A percentile compares a stretch with the other conserved stretches of the same genome.
Evolutionary conservation across 1,140 invertebrate genomes (phyloP).

Genomic region (Wasmannia auropunctata): DNA sequence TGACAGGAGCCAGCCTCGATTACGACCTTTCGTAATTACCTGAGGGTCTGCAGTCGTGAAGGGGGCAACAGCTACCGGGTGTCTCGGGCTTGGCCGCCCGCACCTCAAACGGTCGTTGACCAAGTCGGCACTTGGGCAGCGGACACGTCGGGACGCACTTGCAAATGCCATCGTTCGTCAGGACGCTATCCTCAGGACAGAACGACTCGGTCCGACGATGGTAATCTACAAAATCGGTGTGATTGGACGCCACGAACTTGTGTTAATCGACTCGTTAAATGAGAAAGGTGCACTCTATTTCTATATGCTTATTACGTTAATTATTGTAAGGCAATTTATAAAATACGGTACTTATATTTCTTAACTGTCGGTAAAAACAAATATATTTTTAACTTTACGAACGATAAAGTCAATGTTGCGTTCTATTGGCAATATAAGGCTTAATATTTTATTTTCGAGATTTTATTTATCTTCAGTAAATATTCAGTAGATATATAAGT

Average conservation of each 20-base stretch:
- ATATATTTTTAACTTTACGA: background rate
- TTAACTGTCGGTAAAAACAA: background rate
- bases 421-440: background rate
- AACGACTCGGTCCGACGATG: slow-evolving; percentile 28
- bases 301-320: background rate
- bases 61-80: slow-evolving; percentile 80
- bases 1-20: slow-evolving; percentile 49
- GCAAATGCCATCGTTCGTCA: slow-evolving; percentile 78
- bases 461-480: background rate
- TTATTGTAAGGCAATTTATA: background rate
- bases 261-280: background rate
- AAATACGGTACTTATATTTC: background rate
- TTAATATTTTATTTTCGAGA: slow-evolving; percentile 1
- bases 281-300: background rate
- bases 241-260: background rate
- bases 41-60: slow-evolving; percentile 79
- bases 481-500: too few relatives aligned
- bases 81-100: slow-evolving; percentile 71
- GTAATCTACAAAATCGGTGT: slow-evolving; percentile 31
- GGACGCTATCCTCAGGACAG: slow-evolving; percentile 80
- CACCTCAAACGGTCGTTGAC: slow-evolving; percentile 76
- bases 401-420: background rate
- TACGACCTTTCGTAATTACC: slow-evolving; percentile 75
- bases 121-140: slow-evolving; percentile 74
- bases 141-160: slow-evolving; percentile 80